Evolutionary conservation across 2,113 vertebrate genomes (phyloP).

Genomic region (Gracilinanus agilis): DNA sequence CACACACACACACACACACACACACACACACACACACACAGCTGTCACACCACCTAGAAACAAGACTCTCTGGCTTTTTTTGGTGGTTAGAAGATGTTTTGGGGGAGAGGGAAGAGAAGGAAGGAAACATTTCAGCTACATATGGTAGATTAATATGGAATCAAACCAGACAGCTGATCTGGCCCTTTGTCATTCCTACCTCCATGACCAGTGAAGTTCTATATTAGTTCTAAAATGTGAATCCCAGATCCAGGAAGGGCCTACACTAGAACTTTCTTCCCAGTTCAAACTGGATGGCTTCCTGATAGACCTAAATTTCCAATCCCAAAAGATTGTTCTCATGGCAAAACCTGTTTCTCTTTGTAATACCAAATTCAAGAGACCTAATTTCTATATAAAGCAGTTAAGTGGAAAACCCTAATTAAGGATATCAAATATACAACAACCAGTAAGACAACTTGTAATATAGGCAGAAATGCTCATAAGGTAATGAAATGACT

Average conservation of each 20-base stretch:
- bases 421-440: background rate
- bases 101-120: background rate
- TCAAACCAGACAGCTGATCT: background rate
- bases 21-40: background rate
- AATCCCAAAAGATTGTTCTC: background rate
- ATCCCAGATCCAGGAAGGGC: background rate
- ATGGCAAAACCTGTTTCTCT: background rate
- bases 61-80: background rate
- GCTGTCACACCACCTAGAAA: background rate
- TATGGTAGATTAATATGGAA: background rate
- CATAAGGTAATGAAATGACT: background rate
- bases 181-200: background rate
- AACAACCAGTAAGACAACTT: background rate
- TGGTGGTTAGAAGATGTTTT: background rate
- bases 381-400: background rate
- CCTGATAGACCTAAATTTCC: background rate
- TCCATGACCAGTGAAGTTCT: background rate
- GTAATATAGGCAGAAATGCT: background rate
- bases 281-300: background rate
- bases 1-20: background rate
- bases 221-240: background rate
- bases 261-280: background rate
- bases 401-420: background rate
- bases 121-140: background rate
- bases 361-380: background rate